Conservation (phyloP, 2,113 vertebrate genomes). For the Tamias sibiricus region DNA sequence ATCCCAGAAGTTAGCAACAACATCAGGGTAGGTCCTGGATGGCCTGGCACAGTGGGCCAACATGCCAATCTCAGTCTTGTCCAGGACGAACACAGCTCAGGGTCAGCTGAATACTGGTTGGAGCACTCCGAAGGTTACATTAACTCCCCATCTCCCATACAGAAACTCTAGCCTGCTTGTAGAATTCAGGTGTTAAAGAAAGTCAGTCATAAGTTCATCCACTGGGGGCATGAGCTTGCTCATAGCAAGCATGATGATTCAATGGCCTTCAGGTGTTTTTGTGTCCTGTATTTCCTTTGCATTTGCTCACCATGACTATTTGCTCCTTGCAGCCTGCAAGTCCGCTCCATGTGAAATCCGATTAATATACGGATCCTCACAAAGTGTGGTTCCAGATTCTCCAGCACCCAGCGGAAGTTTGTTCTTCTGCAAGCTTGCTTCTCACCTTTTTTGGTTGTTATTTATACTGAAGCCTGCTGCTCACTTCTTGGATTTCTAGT, state of each 20-base stretch:
- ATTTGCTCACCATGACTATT: not conserved
- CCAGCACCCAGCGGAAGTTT: not conserved
- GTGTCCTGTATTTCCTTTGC: not conserved
- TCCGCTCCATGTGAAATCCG: not conserved
- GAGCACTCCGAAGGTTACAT: not conserved
- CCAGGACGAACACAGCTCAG: not conserved
- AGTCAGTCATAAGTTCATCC: rapidly evolving
- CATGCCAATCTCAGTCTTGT: too few species aligned
- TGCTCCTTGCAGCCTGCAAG: not conserved
- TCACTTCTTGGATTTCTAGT: too few species aligned
- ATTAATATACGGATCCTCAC: not conserved
- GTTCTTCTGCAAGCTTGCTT: not conserved
- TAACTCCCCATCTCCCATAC: not conserved
- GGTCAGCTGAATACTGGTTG: not conserved
- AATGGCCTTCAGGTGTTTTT: not conserved
- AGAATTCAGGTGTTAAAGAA: not conserved
- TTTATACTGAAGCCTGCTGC: not conserved
- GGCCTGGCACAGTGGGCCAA: not conserved
- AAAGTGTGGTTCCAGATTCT: not conserved
- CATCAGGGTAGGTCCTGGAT: not conserved
- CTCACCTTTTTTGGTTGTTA: not conserved
- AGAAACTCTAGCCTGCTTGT: not conserved
- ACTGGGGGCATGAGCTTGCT: not conserved
- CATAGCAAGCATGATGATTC: not conserved
- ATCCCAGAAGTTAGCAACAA: not conserved